Evolutionary conservation across 1,140 invertebrate genomes (phyloP).

Genomic region (Andrena cerasifolii): DNA sequence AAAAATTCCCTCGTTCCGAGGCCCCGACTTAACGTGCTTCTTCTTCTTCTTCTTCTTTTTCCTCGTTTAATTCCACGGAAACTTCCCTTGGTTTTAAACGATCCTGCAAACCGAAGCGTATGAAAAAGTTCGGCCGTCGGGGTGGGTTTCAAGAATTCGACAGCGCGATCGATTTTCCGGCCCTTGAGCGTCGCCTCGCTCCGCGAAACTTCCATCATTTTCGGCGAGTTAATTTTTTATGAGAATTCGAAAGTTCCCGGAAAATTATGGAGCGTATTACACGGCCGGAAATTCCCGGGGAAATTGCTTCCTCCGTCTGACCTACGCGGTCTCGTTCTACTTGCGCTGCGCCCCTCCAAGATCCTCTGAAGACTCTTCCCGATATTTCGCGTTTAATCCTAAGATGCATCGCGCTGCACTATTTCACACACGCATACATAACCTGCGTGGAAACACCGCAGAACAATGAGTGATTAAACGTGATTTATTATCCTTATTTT

Average conservation of each 20-base stretch:
- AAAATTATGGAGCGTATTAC: constrained; percentile 12
- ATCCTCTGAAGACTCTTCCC: neutral
- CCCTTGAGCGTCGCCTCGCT: neutral
- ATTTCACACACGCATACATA: too few species aligned
- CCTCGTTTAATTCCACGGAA: neutral
- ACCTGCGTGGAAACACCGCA: too few species aligned
- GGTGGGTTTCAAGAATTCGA: constrained; percentile 17
- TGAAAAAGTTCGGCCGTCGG: constrained; percentile 2
- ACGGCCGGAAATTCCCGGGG: constrained; percentile 19
- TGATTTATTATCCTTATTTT: too few species aligned
- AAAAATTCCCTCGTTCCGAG: neutral
- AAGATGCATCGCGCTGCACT: too few species aligned
- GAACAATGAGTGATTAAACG: too few species aligned
- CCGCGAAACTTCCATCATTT: constrained; percentile 10
- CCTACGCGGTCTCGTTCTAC: neutral
- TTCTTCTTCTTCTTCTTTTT: neutral
- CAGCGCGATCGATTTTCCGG: constrained; percentile 9
- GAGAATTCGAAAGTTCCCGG: constrained; percentile 10
- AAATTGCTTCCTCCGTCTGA: constrained; percentile 15
- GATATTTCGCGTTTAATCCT: neutral
- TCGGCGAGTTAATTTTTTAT: constrained; percentile 13
- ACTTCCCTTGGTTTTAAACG: constrained; percentile 8
- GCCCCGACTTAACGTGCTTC: neutral
- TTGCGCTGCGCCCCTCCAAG: neutral
- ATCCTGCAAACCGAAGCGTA: neutral